Percentiles rank a stretch among this genome's conserved stretches.
These are phyloP conservation scores for Pimephales promelas DNA, from an alignment of 2,113 vertebrate genomes.

Conservation along the genomic window DNA sequence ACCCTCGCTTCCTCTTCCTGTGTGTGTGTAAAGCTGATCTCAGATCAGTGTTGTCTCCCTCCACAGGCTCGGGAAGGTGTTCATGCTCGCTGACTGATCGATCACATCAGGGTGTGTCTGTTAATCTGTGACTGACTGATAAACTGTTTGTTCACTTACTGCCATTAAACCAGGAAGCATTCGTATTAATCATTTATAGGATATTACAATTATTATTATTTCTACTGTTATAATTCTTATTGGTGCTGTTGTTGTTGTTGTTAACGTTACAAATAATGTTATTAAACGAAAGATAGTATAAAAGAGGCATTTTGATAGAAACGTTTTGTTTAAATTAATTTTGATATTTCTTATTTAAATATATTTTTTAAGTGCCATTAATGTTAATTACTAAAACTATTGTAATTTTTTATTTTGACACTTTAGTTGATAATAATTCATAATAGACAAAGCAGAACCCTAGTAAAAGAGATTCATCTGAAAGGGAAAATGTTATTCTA, in stretches of 20 bases:
- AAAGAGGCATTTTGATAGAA: neutral
- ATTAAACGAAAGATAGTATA: neutral
- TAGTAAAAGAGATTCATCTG: no score
- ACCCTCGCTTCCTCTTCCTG: constrained; percentile 38
- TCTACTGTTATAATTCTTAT: neutral
- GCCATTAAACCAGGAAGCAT: neutral
- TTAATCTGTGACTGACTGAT: constrained; percentile 9
- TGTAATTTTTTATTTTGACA: no score
- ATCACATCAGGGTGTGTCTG: neutral
- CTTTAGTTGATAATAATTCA: no score
- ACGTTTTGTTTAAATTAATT: no score
- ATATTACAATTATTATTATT: neutral
- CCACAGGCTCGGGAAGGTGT: neutral
- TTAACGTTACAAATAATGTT: neutral
- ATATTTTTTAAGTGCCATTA: no score
- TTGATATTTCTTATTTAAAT: no score
- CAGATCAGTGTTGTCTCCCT: neutral
- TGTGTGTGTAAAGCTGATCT: neutral
- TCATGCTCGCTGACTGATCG: neutral
- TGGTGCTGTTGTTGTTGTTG: neutral
- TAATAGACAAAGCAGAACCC: no score
- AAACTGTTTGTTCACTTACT: neutral
- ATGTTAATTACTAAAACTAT: no score
- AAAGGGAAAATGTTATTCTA: no score
- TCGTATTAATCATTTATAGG: neutral